These are phyloP conservation scores for Catocala fraxini DNA, from an alignment of 2,888 invertebrate species.

Conservation along the genomic window DNA sequence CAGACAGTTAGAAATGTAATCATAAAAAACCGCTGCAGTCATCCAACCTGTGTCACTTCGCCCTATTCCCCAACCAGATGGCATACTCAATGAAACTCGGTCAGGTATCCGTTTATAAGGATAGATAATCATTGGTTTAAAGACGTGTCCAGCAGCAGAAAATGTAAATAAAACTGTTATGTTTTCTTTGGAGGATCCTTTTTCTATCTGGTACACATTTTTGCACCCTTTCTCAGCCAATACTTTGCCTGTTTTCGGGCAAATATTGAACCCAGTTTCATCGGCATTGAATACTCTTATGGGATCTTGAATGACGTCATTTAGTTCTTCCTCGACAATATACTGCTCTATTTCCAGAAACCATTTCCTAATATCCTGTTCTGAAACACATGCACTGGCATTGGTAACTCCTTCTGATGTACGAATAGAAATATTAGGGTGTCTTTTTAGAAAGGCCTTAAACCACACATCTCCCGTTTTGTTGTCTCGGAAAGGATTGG, in stretches of 20 bases:
- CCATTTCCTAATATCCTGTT: constrained; percentile 40
- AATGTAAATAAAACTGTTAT: constrained; percentile 26
- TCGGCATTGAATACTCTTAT: constrained; percentile 16
- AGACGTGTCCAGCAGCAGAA: constrained; percentile 14
- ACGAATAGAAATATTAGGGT: constrained; percentile 24
- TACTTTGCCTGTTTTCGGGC: constrained; percentile 27
- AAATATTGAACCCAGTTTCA: constrained; percentile 26
- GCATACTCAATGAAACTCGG: constrained; percentile 14
- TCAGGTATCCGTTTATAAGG: constrained; percentile 18
- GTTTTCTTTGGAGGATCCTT: constrained; percentile 12
- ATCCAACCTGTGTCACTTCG: constrained; percentile 22
- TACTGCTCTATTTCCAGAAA: constrained; percentile 27
- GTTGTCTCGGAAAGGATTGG: constrained; percentile 14
- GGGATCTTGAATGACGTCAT: constrained; percentile 16
- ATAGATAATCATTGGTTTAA: constrained; percentile 10
- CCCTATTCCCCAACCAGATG: constrained; percentile 23
- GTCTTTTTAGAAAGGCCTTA: constrained; percentile 32
- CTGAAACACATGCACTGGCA: constrained; percentile 39
- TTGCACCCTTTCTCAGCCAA: constrained; percentile 27
- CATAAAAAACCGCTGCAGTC: constrained; percentile 19
- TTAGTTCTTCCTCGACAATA: constrained; percentile 11
- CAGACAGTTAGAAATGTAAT: constrained; percentile 24
- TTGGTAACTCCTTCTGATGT: constrained; percentile 37
- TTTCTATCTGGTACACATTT: constrained; percentile 32
- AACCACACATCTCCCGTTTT: constrained; percentile 35